Conservation (phyloP, 1,140 invertebrate genomes). For the Neomicropteryx cornuta region DNA sequence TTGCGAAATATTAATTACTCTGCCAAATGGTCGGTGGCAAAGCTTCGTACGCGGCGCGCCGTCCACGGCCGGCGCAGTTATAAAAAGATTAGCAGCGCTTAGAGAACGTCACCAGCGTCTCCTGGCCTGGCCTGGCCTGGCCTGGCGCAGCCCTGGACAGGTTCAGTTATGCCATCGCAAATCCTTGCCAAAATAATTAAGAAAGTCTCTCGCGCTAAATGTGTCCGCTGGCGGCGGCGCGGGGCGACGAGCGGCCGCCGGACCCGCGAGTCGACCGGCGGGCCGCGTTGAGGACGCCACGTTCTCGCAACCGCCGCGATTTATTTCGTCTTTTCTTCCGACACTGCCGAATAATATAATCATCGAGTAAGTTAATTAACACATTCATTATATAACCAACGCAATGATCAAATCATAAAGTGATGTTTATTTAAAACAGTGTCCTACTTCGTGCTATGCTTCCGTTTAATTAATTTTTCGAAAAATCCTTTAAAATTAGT, state of each 20-base stretch:
- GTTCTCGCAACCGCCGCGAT: conserved; percentile 31
- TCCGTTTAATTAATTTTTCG: too few species aligned
- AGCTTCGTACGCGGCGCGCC: conserved; percentile 24
- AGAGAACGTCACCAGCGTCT: conserved; percentile 26
- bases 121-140: conserved; percentile 17
- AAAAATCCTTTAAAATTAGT: too few species aligned
- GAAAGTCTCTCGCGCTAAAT: conserved; percentile 48
- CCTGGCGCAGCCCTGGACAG: conserved; percentile 43
- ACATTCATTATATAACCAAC: too few species aligned
- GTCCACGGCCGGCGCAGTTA: conserved; percentile 36
- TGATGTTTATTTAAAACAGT: too few species aligned
- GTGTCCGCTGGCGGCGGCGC: conserved; percentile 39
- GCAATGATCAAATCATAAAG: too few species aligned
- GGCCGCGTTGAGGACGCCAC: conserved; percentile 38
- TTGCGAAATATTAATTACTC: too few species aligned
- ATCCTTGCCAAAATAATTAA: conserved; percentile 66
- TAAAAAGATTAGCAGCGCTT: conserved; percentile 42
- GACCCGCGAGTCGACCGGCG: conserved; percentile 43
- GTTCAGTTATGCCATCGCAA: conserved; percentile 36
- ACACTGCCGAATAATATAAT: conserved; percentile 33
- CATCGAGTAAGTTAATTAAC: conserved; percentile 34
- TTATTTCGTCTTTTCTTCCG: conserved; percentile 40
- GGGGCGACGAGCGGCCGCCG: conserved; percentile 63
- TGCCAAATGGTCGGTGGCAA: too few species aligned
- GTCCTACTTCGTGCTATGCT: too few species aligned